These are phyloP conservation scores for Hofmannophila pseudospretella DNA, from an alignment of 2,888 invertebrate species.

Conservation along the genomic window DNA sequence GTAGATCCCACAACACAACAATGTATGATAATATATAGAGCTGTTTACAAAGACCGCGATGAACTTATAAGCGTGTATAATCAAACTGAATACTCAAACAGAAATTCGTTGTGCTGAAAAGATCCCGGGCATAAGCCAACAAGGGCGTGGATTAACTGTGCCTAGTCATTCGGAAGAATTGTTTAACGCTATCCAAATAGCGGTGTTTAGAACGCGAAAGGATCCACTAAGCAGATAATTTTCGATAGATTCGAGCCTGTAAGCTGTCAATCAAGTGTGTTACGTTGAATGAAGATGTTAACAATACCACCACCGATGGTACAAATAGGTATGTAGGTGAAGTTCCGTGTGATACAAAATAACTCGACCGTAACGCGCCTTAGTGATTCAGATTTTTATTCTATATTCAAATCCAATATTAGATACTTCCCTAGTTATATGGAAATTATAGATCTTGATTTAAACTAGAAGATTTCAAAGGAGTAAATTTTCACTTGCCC, in stretches of 20 bases:
- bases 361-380: constrained; percentile 21
- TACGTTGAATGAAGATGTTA: constrained; percentile 37
- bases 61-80: constrained; percentile 59
- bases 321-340: constrained; percentile 20
- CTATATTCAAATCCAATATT: not conserved
- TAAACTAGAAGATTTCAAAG: no score
- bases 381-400: not conserved
- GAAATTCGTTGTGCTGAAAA: constrained; percentile 40
- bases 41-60: constrained; percentile 35
- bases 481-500: no score
- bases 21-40: constrained; percentile 12
- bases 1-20: not conserved
- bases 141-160: constrained; percentile 56
- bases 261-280: constrained; percentile 64
- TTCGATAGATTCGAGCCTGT: constrained; percentile 52
- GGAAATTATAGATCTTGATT: no score
- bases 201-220: constrained; percentile 56
- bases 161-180: constrained; percentile 71
- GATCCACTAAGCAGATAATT: constrained; percentile 74
- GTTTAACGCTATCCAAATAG: constrained; percentile 75
- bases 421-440: no score
- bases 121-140: constrained; percentile 48
- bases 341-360: constrained; percentile 18
- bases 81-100: constrained; percentile 66
- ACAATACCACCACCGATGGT: constrained; percentile 35